Conservation (phyloP, 2,113 vertebrate genomes). For the Hypocryptadius cinnamomeus region DNA sequence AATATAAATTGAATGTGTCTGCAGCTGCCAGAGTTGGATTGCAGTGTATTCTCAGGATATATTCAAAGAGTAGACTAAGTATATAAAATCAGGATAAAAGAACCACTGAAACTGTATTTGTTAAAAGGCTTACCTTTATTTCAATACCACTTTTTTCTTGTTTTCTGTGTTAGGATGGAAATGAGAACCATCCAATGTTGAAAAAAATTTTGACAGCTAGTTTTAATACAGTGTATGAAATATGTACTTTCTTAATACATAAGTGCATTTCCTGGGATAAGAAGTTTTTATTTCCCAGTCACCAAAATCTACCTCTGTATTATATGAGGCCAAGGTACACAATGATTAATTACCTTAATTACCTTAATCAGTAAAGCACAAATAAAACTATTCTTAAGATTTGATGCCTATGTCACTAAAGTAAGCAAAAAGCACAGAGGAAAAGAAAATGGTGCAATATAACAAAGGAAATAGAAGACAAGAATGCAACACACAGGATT, state of each 20-base stretch:
- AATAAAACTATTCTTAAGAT: neutral
- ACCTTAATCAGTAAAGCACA: neutral
- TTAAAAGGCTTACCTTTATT: neutral
- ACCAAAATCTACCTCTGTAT: neutral
- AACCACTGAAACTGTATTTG: neutral
- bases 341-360: neutral
- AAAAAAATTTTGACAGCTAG: neutral
- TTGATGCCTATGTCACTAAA: neutral
- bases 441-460: neutral
- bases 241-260: neutral
- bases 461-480: neutral
- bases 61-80: neutral
- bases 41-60: neutral
- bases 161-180: neutral
- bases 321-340: neutral
- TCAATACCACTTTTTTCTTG: neutral
- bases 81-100: neutral
- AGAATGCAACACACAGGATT: neutral
- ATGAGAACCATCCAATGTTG: neutral
- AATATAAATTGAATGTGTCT: neutral
- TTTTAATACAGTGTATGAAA: neutral
- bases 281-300: neutral
- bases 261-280: neutral
- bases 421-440: neutral
- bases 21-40: neutral